phyloP scores from a whole-genome alignment of 1,140 invertebrate genomes.

The Atta cephalotes region DNA sequence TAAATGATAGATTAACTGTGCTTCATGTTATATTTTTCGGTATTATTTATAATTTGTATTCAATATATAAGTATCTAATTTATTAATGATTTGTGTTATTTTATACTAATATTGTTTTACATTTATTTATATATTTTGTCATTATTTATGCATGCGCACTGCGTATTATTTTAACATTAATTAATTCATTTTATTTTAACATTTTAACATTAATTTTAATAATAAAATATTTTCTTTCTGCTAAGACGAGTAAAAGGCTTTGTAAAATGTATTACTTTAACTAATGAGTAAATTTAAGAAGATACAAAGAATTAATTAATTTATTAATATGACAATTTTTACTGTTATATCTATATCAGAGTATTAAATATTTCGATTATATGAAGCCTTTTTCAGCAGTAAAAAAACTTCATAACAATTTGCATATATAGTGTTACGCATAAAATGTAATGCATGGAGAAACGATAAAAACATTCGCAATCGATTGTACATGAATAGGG shows the following conservation, averaged over 20 bases:
- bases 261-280: not conserved
- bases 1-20: constrained; percentile 6
- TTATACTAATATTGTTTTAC: not conserved
- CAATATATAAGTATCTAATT: not conserved
- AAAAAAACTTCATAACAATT: too few species aligned
- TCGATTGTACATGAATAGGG: too few species aligned
- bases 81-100: not conserved
- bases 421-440: too few species aligned
- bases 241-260: not conserved
- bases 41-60: not conserved
- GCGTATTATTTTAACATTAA: not conserved
- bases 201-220: not conserved
- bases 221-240: not conserved
- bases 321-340: too few species aligned
- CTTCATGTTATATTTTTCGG: not conserved
- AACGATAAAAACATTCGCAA: too few species aligned
- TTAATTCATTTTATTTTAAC: not conserved
- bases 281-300: too few species aligned
- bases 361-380: too few species aligned
- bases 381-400: too few species aligned
- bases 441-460: too few species aligned
- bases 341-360: too few species aligned
- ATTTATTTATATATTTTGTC: not conserved
- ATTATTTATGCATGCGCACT: not conserved
- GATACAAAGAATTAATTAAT: too few species aligned